Evolutionary conservation across 2,888 invertebrate genomes (phyloP), one percentile per base, ranked within the genome.

Genomic region (Thelaira solivaga): DNA sequence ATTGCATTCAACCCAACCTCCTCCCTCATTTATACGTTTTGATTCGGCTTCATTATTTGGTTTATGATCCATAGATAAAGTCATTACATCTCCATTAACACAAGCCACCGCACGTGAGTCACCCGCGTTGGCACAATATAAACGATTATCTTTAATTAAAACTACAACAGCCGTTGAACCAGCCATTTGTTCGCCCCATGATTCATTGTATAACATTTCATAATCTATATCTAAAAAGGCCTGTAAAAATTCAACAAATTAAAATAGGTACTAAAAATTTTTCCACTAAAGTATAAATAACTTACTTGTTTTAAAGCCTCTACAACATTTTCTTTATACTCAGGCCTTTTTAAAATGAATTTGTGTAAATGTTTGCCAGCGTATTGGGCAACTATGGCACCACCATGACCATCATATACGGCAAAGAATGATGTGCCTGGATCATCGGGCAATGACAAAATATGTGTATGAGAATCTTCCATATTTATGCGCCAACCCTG

Each of bases 401-500:
- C 97, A 92, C 90, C 83, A 88, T 91, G 89, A 1, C 89, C 89
- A 81, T 89, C 99, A 87, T 97, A 99, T 0, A 99, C 99, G 5
- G 96, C 98, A 90, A 99, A 99, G 90, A 96, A 99, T 3, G 97
- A 93, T 31, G 97, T 94, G 20, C 93, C 94, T 26, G 97, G 96
- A 89, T 99, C 99, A 86, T 97, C 97, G 2, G 97, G 96, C 81
- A 97, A 88, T 0, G 97, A 94, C 13, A 99, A 90, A 82, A 99
- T 95, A 85, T 98, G 97, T 55, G 98, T 97, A 88, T 99, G 99
- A 0, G 97, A 96, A 90, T 99, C 99, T 90, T 99, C 99, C 99
- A 99, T 99, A 82, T 96, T 96, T 71, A 98, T 94, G 80, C 99
- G 91, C 99, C 99, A 99, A 88, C 99, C 99, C 90, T 99, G 99